Evolutionary conservation across 2,888 invertebrate species (phyloP).

Genomic region (Itoplectis maculator): DNA sequence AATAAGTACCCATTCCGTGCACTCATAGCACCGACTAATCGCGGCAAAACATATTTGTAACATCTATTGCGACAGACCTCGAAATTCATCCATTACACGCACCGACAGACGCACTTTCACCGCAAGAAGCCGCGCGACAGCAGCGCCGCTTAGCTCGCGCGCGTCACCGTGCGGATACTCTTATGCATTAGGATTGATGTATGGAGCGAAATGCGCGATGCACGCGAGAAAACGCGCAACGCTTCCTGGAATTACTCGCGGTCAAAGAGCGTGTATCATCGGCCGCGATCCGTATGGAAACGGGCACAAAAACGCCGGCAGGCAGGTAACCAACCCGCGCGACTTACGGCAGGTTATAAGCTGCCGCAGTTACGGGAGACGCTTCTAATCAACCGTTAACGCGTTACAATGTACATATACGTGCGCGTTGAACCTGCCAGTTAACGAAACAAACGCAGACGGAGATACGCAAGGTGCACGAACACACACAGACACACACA

Average conservation of each 20-base stretch:
- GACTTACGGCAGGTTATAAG: constrained; percentile 1
- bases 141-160: not conserved
- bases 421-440: constrained; percentile 33
- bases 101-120: not conserved
- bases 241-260: constrained; percentile 62
- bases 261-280: constrained; percentile 63
- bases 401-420: constrained; percentile 50
- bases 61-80: not conserved
- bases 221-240: constrained; percentile 17
- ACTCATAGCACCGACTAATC: not conserved
- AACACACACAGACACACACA: no score
- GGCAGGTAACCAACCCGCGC: constrained; percentile 6
- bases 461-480: not conserved
- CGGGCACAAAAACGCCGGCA: constrained; percentile 2
- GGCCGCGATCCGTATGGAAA: constrained; percentile 33
- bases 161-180: constrained; percentile 15
- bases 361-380: constrained; percentile 55
- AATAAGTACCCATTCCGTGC: no score
- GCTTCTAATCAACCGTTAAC: constrained; percentile 67
- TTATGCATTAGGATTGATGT: constrained; percentile 48
- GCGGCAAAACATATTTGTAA: not conserved
- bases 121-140: not conserved
- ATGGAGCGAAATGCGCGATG: constrained; percentile 45
- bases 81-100: not conserved
- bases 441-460: constrained; percentile 50